These are phyloP conservation scores for Odobenus rosmarus DNA, from an alignment of 2,113 vertebrate genomes.

Conservation along the genomic window DNA sequence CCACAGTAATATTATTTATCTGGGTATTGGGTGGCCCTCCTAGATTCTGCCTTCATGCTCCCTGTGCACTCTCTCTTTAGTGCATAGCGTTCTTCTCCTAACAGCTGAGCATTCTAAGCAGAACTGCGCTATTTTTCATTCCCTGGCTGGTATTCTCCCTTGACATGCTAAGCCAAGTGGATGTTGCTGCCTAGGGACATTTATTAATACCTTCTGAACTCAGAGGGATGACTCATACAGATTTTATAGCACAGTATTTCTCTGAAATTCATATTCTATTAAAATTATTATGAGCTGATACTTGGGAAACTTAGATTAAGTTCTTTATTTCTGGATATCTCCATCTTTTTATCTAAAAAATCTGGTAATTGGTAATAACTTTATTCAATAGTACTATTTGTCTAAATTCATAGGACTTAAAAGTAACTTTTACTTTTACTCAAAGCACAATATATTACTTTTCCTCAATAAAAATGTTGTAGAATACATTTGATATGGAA, in stretches of 20 bases:
- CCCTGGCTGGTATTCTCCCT: background rate
- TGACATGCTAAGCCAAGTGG: background rate
- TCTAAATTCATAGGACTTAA: slow-evolving; percentile 21
- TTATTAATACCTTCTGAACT: background rate
- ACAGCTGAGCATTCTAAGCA: background rate
- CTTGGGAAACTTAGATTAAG: background rate
- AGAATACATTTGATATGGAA: background rate
- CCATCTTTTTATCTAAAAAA: background rate
- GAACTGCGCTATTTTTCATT: background rate
- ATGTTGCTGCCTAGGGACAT: background rate
- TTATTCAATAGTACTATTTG: background rate
- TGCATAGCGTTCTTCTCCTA: background rate
- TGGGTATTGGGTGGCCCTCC: background rate
- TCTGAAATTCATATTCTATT: slow-evolving; percentile 25
- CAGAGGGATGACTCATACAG: background rate
- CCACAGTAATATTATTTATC: background rate
- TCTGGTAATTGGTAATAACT: background rate
- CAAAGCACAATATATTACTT: background rate
- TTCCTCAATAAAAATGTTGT: slow-evolving; percentile 25
- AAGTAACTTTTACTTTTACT: slow-evolving; percentile 45
- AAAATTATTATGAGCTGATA: slow-evolving; percentile 22
- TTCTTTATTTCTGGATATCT: slow-evolving; percentile 18
- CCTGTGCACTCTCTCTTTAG: background rate
- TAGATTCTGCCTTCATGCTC: background rate
- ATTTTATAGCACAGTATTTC: background rate